Conservation (phyloP, 2,888 invertebrate genomes). For the Drosophila buzzatii region DNA sequence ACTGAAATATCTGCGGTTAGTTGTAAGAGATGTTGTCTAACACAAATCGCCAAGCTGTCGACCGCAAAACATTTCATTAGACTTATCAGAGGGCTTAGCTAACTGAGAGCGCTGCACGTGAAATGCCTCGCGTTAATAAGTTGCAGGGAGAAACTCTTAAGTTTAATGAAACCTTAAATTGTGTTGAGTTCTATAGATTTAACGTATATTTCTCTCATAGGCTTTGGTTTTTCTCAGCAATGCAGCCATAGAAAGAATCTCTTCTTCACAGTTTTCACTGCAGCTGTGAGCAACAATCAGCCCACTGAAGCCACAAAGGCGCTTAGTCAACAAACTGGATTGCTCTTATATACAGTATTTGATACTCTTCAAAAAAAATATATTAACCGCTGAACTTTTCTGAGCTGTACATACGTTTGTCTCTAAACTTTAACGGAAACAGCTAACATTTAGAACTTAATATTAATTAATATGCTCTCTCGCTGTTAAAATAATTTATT, state of each 20-base stretch:
- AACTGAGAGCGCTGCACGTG: background rate
- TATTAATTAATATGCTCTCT: background rate
- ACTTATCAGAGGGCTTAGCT: constrained; percentile 29
- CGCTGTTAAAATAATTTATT: background rate
- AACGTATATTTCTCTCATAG: background rate
- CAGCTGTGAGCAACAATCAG: background rate
- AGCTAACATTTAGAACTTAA: background rate
- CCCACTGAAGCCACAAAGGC: background rate
- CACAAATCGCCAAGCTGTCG: constrained; percentile 30
- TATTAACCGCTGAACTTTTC: background rate
- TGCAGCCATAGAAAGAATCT: background rate
- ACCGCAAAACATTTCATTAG: constrained; percentile 60
- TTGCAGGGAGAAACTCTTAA: constrained; percentile 5
- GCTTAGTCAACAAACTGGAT: background rate
- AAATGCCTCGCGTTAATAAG: constrained; percentile 6
- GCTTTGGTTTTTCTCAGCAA: background rate
- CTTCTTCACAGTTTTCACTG: background rate
- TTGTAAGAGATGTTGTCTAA: constrained; percentile 17
- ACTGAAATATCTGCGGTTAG: constrained; percentile 65
- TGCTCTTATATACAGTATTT: background rate
- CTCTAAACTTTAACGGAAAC: background rate
- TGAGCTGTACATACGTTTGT: background rate
- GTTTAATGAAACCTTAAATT: background rate
- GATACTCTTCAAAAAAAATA: too few species aligned
- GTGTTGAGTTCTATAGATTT: background rate